Evolutionary conservation across 2,797 vertebrate species (phyloP).

Genomic region (Perodicticus potto): DNA sequence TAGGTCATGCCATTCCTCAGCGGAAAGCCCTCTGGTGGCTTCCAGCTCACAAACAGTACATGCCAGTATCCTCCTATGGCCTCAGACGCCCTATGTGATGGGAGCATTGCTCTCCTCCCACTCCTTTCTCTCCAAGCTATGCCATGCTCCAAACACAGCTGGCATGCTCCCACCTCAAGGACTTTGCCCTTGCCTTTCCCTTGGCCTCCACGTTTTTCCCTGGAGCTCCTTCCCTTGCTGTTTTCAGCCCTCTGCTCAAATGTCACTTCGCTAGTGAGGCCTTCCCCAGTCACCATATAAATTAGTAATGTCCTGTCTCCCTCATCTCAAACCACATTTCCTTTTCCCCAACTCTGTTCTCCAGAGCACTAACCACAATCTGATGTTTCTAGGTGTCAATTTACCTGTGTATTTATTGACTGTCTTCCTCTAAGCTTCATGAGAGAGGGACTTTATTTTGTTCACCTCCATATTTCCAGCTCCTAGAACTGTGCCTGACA

Average conservation of each 20-base stretch:
- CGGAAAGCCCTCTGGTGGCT: not conserved
- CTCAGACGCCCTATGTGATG: not conserved
- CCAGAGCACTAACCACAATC: not conserved
- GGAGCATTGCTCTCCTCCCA: not conserved
- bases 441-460: constrained; percentile 7
- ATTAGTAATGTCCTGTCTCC: not conserved
- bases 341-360: not conserved
- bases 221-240: not conserved
- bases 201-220: not conserved
- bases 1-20: not conserved
- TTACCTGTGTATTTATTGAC: not conserved
- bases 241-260: not conserved
- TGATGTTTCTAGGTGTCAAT: not conserved
- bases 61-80: not conserved
- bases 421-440: not conserved
- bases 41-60: not conserved
- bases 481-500: not conserved
- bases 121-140: not conserved
- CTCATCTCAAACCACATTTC: not conserved
- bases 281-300: not conserved
- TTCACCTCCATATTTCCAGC: not conserved
- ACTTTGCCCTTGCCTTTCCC: not conserved
- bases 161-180: not conserved
- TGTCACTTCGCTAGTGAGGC: not conserved
- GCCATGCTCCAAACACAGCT: not conserved